A percentile compares a stretch with the other conserved stretches of the same genome.
These are phyloP conservation scores for Centropus bengalensis DNA, from an alignment of 2,113 vertebrate species.

Conservation along the genomic window DNA sequence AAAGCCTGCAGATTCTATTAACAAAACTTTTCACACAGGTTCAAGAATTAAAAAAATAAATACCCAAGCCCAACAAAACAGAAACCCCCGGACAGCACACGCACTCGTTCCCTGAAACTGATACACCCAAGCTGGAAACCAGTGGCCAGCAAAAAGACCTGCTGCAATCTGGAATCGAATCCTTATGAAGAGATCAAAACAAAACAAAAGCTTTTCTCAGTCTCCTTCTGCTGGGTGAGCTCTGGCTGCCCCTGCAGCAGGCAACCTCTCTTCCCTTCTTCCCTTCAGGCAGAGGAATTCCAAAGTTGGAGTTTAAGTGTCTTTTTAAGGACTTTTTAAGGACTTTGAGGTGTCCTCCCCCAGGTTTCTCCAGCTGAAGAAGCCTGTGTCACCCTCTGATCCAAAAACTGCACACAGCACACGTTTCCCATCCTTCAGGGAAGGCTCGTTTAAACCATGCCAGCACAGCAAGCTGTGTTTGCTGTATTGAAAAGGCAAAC, in stretches of 20 bases:
- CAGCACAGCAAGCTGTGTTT: not conserved
- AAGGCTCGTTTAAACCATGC: conserved; percentile 21
- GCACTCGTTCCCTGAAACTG: conserved; percentile 49
- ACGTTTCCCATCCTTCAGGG: not conserved
- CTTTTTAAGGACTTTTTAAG: conserved; percentile 9
- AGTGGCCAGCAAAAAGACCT: not conserved
- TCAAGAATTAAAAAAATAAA: not conserved
- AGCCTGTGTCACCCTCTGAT: conserved; percentile 23
- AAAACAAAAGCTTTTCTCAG: conserved; percentile 18
- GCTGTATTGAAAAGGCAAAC: conserved; percentile 12
- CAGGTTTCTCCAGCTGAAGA: not conserved
- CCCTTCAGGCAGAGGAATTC: not conserved
- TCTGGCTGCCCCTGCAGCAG: not conserved
- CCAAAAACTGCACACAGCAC: conserved; percentile 5
- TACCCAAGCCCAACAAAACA: not conserved
- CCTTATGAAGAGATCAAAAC: not conserved
- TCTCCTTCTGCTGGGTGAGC: not conserved
- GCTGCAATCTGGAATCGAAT: conserved; percentile 2
- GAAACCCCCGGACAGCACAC: not conserved
- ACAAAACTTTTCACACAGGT: conserved; percentile 64
- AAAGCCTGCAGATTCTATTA: conserved; percentile 62
- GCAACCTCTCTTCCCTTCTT: not conserved
- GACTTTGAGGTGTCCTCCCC: not conserved
- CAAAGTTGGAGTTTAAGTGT: not conserved
- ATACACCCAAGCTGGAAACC: conserved; percentile 26